A percentile compares a stretch with the other conserved stretches of the same genome.
These are phyloP conservation scores for Hucho hucho DNA, from an alignment of 2,113 vertebrate species.

Conservation along the genomic window DNA sequence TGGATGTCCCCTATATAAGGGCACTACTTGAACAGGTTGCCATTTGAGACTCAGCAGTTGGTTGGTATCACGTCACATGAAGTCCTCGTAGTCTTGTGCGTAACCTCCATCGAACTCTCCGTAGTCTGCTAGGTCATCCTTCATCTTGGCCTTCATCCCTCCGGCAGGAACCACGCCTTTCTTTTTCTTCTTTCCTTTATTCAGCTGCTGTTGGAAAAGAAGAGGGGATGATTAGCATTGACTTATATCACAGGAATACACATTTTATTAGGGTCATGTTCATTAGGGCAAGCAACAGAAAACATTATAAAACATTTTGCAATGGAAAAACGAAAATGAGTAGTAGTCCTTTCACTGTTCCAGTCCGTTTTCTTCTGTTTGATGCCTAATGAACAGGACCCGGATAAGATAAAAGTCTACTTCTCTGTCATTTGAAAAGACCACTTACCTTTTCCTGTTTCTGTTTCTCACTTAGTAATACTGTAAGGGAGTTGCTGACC, in stretches of 20 bases:
- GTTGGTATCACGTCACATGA: constrained; percentile 79
- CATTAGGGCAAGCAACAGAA: no score
- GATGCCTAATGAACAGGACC: no score
- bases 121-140: constrained; percentile 86
- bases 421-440: background rate
- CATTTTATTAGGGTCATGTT: background rate
- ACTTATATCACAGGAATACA: background rate
- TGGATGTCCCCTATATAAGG: no score
- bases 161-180: constrained; percentile 82
- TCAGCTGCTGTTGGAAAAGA: background rate
- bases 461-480: constrained; percentile 96
- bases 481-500: constrained; percentile 90
- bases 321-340: accelerated
- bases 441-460: constrained; percentile 96
- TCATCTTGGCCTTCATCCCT: constrained; percentile 86
- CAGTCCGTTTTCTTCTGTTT: no score
- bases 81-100: constrained; percentile 87
- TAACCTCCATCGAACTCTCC: constrained; percentile 83
- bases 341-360: no score
- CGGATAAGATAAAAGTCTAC: background rate
- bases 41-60: background rate
- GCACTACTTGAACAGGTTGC: no score
- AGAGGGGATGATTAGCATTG: background rate
- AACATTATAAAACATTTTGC: no score
- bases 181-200: constrained; percentile 85